Evolutionary conservation across 2,888 invertebrate genomes (phyloP), one percentile per base, ranked within the genome.

Genomic region (Pristionchus japonicus): DNA sequence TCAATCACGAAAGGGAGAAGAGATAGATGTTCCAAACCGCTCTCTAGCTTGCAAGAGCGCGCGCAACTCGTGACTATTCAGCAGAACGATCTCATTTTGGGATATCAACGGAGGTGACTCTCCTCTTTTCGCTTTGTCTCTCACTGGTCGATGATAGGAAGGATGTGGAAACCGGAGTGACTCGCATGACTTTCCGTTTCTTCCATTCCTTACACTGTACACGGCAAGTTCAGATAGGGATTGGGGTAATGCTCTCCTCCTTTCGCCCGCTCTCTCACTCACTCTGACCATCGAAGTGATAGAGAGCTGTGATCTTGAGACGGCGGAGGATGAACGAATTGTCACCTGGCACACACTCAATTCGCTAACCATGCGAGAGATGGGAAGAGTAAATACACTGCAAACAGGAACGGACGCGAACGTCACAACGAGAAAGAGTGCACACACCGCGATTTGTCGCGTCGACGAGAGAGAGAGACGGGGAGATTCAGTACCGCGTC

Each of bases 11-110:
- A 17, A 31, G 27, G 61, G 27, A 27, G 27, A 17, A 34, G 20
- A 23, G 70, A 70, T 70, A 70, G 70, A 70, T 70, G n/a, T 37
- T 70, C 70, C 70, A 70, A 70, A 70, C 70, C 70, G 37, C 70
- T 70, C 70, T 4, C 70, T 70, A 37, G 70, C 37, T 40, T 70
- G 70, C 70, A 70, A 70, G 31, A 2, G 31, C 15, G 70, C 31
- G 70, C 31, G 64, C 31, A 20, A 31, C 70, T 70, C 70, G 70
- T 70, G 70, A 70, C 70, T 37, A 57, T 34, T 13, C 37, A 70
- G 70, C 70, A 70, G 37, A 70, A 70, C 70, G 37, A 37, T 70
- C 70, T 37, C 70, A 23, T 37, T 70, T 70, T 70, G 37, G 70
- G 70, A 70, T 70, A 70, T 70, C 70, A 17, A 37, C 31, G 64